Conservation (phyloP, 92 coral and sea anemone genomes). For the Umimayanthus kanabou region DNA sequence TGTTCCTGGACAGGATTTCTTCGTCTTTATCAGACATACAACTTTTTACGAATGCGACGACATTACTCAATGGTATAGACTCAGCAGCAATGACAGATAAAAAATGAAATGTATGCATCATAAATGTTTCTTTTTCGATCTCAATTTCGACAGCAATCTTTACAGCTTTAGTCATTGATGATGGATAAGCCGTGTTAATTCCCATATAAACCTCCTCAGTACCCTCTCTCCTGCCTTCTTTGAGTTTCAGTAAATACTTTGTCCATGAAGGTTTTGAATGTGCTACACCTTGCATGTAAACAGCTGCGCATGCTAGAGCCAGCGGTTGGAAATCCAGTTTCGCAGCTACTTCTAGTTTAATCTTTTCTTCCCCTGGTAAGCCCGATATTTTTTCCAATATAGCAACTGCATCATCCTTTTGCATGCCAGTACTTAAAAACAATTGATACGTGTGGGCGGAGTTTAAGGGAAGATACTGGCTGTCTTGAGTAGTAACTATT, state of each 20-base stretch:
- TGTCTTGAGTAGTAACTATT: constrained; percentile 34
- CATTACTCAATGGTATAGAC: neutral
- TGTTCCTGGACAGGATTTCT: neutral
- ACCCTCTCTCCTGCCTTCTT: constrained; percentile 37
- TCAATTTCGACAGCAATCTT: constrained; percentile 9
- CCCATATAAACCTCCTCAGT: constrained; percentile 19
- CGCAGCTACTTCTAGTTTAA: neutral
- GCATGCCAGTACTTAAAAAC: neutral
- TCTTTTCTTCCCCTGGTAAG: neutral
- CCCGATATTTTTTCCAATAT: neutral
- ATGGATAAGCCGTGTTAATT: neutral
- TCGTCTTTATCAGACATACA: neutral
- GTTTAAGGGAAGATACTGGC: neutral
- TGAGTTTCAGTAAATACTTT: constrained; percentile 25
- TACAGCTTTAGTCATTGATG: constrained; percentile 27
- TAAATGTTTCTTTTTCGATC: neutral
- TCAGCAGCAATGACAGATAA: neutral
- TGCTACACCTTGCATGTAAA: no score
- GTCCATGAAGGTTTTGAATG: constrained; percentile 1
- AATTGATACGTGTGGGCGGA: neutral
- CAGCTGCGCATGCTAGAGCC: no score
- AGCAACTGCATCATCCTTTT: neutral
- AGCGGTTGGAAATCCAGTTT: no score
- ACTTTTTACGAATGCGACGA: neutral
- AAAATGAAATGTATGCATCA: constrained; percentile 23